Evolutionary conservation across 2,888 invertebrate species (phyloP).

Genomic region (Drosophila robusta): DNA sequence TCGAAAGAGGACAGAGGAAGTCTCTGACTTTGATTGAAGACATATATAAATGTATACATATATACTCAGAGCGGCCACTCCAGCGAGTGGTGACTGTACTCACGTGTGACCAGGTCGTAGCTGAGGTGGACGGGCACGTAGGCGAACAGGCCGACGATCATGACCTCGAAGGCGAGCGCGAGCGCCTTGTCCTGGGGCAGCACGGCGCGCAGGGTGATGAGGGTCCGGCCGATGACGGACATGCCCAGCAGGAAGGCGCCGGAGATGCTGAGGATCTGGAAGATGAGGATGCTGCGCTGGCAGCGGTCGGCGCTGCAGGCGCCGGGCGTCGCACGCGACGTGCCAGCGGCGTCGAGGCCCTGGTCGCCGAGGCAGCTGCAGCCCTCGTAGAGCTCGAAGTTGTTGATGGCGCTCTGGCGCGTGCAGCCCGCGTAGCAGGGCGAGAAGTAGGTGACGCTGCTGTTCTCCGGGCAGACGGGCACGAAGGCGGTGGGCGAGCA

Average conservation of each 20-base stretch:
- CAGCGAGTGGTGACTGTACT: conserved; percentile 38
- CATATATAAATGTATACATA: no score
- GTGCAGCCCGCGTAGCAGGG: conserved; percentile 91
- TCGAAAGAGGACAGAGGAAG: no score
- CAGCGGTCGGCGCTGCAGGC: conserved; percentile 86
- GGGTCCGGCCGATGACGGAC: conserved; percentile 84
- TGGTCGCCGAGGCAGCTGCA: conserved; percentile 86
- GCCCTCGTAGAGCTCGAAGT: conserved; percentile 85
- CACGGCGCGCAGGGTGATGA: conserved; percentile 87
- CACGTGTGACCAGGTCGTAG: conserved; percentile 87
- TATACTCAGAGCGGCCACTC: no score
- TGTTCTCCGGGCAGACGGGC: conserved; percentile 88
- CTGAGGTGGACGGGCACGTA: conserved; percentile 88
- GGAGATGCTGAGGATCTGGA: conserved; percentile 85
- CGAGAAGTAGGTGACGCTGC: conserved; percentile 88
- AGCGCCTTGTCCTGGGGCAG: conserved; percentile 88
- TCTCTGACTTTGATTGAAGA: no score
- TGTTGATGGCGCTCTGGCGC: conserved; percentile 83
- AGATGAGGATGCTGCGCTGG: conserved; percentile 86
- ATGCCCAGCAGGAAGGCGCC: conserved; percentile 84
- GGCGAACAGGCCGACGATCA: conserved; percentile 86
- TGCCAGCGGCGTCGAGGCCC: conserved; percentile 49
- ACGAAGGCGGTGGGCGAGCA: conserved; percentile 86
- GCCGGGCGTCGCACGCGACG: conserved; percentile 85
- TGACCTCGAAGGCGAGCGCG: conserved; percentile 87